Evolutionary conservation across 2,888 invertebrate species (phyloP).

Genomic region (Pediacus dermestoides): DNA sequence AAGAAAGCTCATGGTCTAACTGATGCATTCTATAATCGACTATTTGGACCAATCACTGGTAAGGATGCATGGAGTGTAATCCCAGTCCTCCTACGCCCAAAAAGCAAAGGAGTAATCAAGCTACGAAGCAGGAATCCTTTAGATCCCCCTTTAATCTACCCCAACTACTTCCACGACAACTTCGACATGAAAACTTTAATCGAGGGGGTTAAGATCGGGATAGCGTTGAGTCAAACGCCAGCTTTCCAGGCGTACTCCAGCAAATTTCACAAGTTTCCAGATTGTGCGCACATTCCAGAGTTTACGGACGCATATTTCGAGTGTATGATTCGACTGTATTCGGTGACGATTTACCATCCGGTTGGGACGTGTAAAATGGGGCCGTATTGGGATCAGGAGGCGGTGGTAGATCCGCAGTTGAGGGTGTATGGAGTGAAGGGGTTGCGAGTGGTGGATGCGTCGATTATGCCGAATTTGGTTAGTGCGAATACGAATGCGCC

Average conservation of each 20-base stretch:
- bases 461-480: slow-evolving; percentile 81
- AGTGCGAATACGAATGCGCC: slow-evolving; percentile 86
- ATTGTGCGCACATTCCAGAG: slow-evolving; percentile 64
- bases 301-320: slow-evolving; percentile 81
- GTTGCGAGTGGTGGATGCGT: slow-evolving; percentile 77
- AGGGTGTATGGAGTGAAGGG: slow-evolving; percentile 77
- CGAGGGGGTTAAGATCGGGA: slow-evolving; percentile 81
- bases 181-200: slow-evolving; percentile 75
- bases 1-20: slow-evolving; percentile 76
- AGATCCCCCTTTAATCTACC: slow-evolving; percentile 85
- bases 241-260: slow-evolving; percentile 75
- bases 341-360: slow-evolving; percentile 82
- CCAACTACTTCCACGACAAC: slow-evolving; percentile 83
- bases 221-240: slow-evolving; percentile 74
- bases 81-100: slow-evolving; percentile 80
- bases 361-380: slow-evolving; percentile 85
- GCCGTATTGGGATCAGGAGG: slow-evolving; percentile 77
- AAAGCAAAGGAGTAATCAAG: slow-evolving; percentile 75
- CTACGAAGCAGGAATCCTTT: slow-evolving; percentile 80
- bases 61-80: slow-evolving; percentile 81
- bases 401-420: slow-evolving; percentile 77
- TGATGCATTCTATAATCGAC: slow-evolving; percentile 68
- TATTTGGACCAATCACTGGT: slow-evolving; percentile 71
- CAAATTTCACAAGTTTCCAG: slow-evolving; percentile 71
- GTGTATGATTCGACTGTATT: slow-evolving; percentile 80